Conservation (phyloP, 1,140 invertebrate species). For the Atta colombica region DNA sequence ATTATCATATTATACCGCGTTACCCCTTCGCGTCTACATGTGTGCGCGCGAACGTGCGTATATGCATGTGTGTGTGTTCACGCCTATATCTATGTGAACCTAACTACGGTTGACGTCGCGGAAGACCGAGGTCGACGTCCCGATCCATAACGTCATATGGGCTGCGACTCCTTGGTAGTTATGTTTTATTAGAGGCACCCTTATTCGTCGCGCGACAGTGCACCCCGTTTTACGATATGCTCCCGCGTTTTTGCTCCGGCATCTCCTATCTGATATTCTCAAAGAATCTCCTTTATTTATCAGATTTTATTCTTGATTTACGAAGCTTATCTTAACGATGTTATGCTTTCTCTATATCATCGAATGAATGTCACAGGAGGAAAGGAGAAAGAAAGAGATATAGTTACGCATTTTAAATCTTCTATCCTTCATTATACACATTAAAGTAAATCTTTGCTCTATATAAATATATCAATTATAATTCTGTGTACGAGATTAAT, state of each 20-base stretch:
- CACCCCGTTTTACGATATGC: constrained; percentile 31
- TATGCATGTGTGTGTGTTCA: constrained; percentile 1
- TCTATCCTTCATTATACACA: background rate
- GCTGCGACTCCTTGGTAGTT: constrained; percentile 36
- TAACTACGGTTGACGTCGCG: constrained; percentile 61
- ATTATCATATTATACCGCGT: constrained; percentile 84
- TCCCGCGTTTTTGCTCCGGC: constrained; percentile 6
- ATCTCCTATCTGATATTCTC: constrained; percentile 19
- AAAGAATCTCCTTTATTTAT: background rate
- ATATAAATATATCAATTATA: constrained; percentile 17
- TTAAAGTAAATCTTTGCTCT: background rate
- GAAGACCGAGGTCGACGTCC: constrained; percentile 61
- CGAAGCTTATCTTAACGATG: constrained; percentile 14
- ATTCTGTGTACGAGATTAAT: background rate
- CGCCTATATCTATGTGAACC: constrained; percentile 2
- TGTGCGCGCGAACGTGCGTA: constrained; percentile 11
- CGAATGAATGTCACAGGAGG: background rate
- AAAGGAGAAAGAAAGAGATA: background rate
- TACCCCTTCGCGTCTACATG: constrained; percentile 67
- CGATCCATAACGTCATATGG: constrained; percentile 50
- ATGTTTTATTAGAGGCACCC: constrained; percentile 49
- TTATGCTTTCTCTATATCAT: background rate
- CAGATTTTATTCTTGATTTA: constrained; percentile 48
- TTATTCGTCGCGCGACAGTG: constrained; percentile 34
- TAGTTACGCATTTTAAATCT: background rate